phyloP scores from a whole-genome alignment of 1,140 invertebrate genomes.

The Saccostrea echinata region DNA sequence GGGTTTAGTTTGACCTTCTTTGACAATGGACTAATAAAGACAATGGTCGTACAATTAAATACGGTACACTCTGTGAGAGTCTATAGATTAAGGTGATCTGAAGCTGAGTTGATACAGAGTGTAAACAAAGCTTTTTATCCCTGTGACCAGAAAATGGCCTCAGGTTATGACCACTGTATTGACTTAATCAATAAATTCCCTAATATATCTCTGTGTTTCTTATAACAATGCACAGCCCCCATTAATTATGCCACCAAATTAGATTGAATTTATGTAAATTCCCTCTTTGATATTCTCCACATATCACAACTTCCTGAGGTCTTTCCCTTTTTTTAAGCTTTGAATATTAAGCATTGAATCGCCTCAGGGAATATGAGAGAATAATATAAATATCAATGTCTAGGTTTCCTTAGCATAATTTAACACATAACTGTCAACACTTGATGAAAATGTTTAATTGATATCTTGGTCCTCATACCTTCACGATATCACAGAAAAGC shows the following conservation, averaged over 20 bases:
- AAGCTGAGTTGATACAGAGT: background rate
- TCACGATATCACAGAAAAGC: background rate
- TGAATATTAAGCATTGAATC: slow-evolving; percentile 20
- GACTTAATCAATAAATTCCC: slow-evolving; percentile 1
- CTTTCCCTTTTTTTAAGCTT: background rate
- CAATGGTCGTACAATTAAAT: no score
- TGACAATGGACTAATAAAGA: no score
- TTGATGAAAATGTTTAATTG: slow-evolving; percentile 32
- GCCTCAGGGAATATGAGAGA: background rate
- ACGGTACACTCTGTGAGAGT: no score
- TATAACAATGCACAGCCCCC: background rate
- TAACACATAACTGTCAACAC: background rate
- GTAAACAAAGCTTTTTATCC: background rate
- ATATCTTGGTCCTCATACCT: background rate
- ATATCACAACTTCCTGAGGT: background rate
- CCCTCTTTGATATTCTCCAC: slow-evolving; percentile 15
- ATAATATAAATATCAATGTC: background rate
- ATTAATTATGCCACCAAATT: slow-evolving; percentile 19
- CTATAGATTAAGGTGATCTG: background rate
- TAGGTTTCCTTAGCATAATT: background rate
- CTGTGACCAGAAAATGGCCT: background rate
- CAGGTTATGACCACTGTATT: background rate
- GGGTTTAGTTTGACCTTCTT: no score
- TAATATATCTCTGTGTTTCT: background rate
- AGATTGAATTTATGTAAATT: slow-evolving; percentile 25